Percentiles rank a stretch among this genome's conserved stretches.
Evolutionary conservation across 1,140 invertebrate genomes (phyloP).

Genomic region (Protaetia brevitarsis): DNA sequence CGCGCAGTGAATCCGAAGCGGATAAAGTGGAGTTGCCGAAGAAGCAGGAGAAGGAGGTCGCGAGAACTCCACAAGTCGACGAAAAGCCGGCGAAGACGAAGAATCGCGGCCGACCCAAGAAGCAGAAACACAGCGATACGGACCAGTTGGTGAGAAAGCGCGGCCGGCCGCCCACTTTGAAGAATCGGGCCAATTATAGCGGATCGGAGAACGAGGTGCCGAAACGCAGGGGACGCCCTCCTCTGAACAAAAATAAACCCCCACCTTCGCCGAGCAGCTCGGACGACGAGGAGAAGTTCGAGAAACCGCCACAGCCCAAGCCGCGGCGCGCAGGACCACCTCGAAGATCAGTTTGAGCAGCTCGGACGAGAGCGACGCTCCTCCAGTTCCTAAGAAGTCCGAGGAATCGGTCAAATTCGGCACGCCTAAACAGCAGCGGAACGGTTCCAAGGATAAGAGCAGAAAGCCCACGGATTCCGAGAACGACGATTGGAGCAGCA

Average conservation of each 20-base stretch:
- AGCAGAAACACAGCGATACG: conserved; percentile 42
- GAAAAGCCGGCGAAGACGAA: conserved; percentile 30
- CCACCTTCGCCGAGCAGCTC: conserved; percentile 39
- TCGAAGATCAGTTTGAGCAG: conserved; percentile 28
- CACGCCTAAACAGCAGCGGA: conserved; percentile 20
- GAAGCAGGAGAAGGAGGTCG: background rate
- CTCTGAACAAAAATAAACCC: conserved; percentile 26
- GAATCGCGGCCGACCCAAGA: conserved; percentile 46
- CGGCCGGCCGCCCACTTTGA: conserved; percentile 46
- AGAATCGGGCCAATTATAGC: conserved; percentile 34
- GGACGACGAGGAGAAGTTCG: conserved; percentile 39
- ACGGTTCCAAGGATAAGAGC: conserved; percentile 31
- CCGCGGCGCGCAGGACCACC: conserved; percentile 31
- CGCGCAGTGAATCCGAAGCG: conserved; percentile 39
- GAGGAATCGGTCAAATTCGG: conserved; percentile 26
- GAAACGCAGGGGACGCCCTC: conserved; percentile 22
- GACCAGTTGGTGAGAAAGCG: conserved; percentile 36
- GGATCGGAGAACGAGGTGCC: conserved; percentile 26
- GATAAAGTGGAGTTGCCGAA: too few species aligned
- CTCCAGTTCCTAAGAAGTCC: conserved; percentile 23
- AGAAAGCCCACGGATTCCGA: conserved; percentile 35
- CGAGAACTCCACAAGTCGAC: background rate
- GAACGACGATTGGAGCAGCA: conserved; percentile 41
- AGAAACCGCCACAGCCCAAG: conserved; percentile 34
- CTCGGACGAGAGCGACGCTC: conserved; percentile 1